These are phyloP conservation scores for Chaunax sp. DNA, from an alignment of 2,797 vertebrate genomes.

Conservation along the genomic window DNA sequence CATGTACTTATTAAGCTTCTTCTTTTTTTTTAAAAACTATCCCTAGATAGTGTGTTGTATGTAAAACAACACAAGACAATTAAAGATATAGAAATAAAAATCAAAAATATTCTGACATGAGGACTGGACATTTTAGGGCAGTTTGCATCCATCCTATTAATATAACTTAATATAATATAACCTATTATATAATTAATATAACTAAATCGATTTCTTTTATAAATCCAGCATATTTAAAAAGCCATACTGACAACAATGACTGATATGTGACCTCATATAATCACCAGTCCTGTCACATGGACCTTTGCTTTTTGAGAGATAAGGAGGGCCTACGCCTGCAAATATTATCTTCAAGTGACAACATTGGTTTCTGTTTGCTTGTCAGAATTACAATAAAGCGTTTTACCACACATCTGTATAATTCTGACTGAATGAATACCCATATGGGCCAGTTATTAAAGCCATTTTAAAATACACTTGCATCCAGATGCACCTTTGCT, in stretches of 20 bases:
- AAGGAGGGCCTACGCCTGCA: conserved; percentile 50
- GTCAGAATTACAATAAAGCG: background rate
- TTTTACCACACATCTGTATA: background rate
- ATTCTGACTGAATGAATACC: background rate
- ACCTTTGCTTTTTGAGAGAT: conserved; percentile 75
- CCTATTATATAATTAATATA: too few species aligned
- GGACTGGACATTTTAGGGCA: background rate
- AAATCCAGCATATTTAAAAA: conserved; percentile 3
- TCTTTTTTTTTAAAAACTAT: too few species aligned
- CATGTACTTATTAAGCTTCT: too few species aligned
- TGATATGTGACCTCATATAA: conserved; percentile 53
- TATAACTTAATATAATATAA: too few species aligned
- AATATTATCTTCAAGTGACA: conserved; percentile 33
- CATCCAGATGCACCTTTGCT: too few species aligned
- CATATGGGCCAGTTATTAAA: background rate
- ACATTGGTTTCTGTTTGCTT: conserved; percentile 27
- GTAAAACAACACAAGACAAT: too few species aligned
- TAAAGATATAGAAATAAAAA: background rate
- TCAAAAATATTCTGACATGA: background rate
- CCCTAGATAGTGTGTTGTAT: too few species aligned
- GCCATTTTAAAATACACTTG: background rate
- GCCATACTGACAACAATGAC: conserved; percentile 3
- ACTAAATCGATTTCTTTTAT: background rate
- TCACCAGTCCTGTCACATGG: conserved; percentile 52
- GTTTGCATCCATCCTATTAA: background rate